phyloP scores from a whole-genome alignment of 2,888 invertebrate genomes.

The Campopleginae sp. region DNA sequence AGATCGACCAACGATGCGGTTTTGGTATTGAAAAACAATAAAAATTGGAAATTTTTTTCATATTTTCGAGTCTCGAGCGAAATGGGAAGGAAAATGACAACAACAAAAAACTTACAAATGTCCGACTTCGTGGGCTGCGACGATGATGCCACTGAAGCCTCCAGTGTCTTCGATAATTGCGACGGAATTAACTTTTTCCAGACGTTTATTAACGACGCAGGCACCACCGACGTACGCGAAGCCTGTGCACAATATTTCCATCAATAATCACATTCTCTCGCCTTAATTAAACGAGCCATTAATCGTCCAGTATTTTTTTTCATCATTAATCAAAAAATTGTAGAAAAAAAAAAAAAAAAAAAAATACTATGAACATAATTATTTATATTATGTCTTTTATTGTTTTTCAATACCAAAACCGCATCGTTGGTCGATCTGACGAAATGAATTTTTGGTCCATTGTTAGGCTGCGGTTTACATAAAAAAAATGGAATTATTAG shows the following conservation, averaged over 20 bases:
- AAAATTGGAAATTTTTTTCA: background rate
- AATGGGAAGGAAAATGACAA: no score
- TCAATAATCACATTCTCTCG: constrained; percentile 48
- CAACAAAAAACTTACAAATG: constrained; percentile 94
- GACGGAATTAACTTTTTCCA: constrained; percentile 98
- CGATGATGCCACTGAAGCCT: constrained; percentile 98
- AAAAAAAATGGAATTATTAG: constrained; percentile 8
- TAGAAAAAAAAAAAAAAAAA: no score
- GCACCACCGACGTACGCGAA: constrained; percentile 98
- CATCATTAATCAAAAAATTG: constrained; percentile 16
- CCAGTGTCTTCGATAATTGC: constrained; percentile 98
- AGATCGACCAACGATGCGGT: background rate
- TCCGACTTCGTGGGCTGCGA: constrained; percentile 98
- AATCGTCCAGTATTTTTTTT: constrained; percentile 1
- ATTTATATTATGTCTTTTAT: constrained; percentile 7
- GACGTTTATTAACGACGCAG: constrained; percentile 96
- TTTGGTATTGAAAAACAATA: background rate
- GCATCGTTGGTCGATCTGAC: background rate
- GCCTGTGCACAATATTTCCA: constrained; percentile 86
- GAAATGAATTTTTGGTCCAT: constrained; percentile 67
- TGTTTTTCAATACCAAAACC: background rate
- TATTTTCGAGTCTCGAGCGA: background rate
- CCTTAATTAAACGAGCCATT: background rate
- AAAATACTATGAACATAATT: constrained; percentile 17
- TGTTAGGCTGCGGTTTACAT: constrained; percentile 15